Evolutionary conservation across 1,140 invertebrate genomes (phyloP).

Genomic region (Leucophenga varia): DNA sequence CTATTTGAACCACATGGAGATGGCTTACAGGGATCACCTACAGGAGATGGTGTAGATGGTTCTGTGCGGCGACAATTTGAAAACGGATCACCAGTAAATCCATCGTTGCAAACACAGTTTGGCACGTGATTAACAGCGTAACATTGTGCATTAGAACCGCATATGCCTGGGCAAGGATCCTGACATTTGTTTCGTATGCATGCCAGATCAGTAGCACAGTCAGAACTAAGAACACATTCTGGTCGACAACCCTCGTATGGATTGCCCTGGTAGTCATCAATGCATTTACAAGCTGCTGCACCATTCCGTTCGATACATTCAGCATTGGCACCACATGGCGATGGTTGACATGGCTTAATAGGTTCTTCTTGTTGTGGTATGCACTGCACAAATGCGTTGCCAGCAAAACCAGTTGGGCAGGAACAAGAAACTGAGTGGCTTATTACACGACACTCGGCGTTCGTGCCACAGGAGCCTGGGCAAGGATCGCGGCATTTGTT

Average conservation of each 20-base stretch:
- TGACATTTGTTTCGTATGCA: constrained; percentile 75
- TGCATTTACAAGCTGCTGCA: constrained; percentile 69
- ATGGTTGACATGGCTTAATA: constrained; percentile 64
- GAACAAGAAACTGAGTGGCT: constrained; percentile 74
- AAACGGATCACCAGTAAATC: constrained; percentile 78
- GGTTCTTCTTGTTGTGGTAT: constrained; percentile 58
- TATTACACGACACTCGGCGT: constrained; percentile 72
- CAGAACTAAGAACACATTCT: constrained; percentile 74
- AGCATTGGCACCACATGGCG: constrained; percentile 70
- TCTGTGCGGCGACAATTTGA: constrained; percentile 65
- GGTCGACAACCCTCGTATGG: constrained; percentile 73
- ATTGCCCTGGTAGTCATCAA: constrained; percentile 70
- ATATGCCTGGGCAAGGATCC: constrained; percentile 75
- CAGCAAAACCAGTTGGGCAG: constrained; percentile 68
- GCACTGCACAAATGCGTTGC: constrained; percentile 73
- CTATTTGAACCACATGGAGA: constrained; percentile 81
- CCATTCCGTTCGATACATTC: constrained; percentile 68
- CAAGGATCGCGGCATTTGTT: constrained; percentile 71
- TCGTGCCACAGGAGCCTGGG: constrained; percentile 71
- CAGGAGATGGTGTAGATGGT: constrained; percentile 62
- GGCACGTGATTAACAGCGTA: constrained; percentile 73
- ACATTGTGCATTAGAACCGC: constrained; percentile 74
- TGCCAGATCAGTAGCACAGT: constrained; percentile 70
- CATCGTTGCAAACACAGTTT: constrained; percentile 71
- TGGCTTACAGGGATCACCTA: constrained; percentile 67